Evolutionary conservation across 2,888 invertebrate genomes (phyloP).

Genomic region (Bruchidius siliquastri): DNA sequence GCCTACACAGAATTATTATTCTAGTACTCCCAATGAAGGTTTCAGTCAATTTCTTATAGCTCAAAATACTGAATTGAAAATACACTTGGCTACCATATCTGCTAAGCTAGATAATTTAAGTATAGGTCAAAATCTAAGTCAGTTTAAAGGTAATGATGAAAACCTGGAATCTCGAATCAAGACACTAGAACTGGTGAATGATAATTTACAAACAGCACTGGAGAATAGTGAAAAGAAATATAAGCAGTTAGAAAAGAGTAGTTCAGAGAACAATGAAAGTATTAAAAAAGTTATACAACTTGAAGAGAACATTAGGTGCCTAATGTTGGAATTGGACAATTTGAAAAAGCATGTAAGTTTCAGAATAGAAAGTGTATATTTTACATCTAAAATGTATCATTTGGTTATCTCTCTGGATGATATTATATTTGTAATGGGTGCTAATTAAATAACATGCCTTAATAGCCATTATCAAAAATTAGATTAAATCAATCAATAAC

Average conservation of each 20-base stretch:
- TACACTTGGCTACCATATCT: slow-evolving; percentile 58
- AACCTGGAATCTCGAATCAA: slow-evolving; percentile 41
- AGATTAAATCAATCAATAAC: too few relatives aligned
- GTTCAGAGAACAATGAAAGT: neutral
- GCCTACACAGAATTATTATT: neutral
- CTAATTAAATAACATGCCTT: too few relatives aligned
- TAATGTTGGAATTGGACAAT: slow-evolving; percentile 16
- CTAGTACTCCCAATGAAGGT: slow-evolving; percentile 44
- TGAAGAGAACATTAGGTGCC: slow-evolving; percentile 10
- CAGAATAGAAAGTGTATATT: too few relatives aligned
- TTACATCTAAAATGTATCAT: too few relatives aligned
- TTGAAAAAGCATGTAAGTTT: slow-evolving; percentile 6
- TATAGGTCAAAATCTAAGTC: slow-evolving; percentile 18
- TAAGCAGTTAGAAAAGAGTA: slow-evolving; percentile 1
- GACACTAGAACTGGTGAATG: slow-evolving; percentile 40
- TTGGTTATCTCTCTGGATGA: too few relatives aligned
- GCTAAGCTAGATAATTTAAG: slow-evolving; percentile 60
- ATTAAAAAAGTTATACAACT: neutral
- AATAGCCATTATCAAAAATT: too few relatives aligned
- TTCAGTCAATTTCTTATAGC: slow-evolving; percentile 52
- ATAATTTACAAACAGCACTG: slow-evolving; percentile 37
- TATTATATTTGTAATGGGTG: too few relatives aligned
- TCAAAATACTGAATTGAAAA: slow-evolving; percentile 62
- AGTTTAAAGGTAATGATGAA: slow-evolving; percentile 30
- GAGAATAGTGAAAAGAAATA: slow-evolving; percentile 6